A percentile compares a stretch with the other conserved stretches of the same genome.
These are phyloP conservation scores for Parasteatoda tepidariorum DNA, from an alignment of 1,140 invertebrate genomes.

Conservation along the genomic window DNA sequence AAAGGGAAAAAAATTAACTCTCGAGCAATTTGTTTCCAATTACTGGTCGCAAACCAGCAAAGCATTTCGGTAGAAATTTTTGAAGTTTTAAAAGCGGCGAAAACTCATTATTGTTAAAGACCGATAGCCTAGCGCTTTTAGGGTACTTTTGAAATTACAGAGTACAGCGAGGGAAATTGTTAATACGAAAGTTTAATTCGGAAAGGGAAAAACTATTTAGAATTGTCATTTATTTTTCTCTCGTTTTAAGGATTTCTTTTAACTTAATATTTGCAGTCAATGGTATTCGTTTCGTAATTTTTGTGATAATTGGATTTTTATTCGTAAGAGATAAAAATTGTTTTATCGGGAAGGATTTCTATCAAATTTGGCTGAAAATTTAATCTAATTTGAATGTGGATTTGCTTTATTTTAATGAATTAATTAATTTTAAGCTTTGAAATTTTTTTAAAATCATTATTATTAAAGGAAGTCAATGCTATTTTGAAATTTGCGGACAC, in stretches of 20 bases:
- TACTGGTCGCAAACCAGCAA: neutral
- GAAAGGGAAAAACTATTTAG: neutral
- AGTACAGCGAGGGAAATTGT: neutral
- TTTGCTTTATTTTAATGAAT: no score
- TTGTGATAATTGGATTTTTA: no score
- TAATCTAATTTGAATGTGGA: no score
- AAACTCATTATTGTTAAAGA: neutral
- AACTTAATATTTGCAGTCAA: neutral
- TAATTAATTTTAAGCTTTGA: no score
- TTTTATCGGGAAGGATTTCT: no score
- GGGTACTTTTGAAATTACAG: neutral
- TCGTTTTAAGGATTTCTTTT: neutral
- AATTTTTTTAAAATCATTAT: no score
- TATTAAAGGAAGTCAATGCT: no score
- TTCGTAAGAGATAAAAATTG: no score
- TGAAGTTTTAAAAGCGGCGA: neutral
- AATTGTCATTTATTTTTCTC: neutral
- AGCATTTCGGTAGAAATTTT: neutral
- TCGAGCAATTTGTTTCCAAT: constrained; percentile 19
- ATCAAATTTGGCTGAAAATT: no score
- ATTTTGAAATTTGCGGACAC: no score
- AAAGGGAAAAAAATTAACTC: neutral
- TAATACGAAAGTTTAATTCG: neutral
- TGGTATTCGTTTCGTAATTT: no score
- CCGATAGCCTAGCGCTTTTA: neutral